Evolutionary conservation across 1,140 invertebrate species (phyloP).

Genomic region (Drosophila jambulina): DNA sequence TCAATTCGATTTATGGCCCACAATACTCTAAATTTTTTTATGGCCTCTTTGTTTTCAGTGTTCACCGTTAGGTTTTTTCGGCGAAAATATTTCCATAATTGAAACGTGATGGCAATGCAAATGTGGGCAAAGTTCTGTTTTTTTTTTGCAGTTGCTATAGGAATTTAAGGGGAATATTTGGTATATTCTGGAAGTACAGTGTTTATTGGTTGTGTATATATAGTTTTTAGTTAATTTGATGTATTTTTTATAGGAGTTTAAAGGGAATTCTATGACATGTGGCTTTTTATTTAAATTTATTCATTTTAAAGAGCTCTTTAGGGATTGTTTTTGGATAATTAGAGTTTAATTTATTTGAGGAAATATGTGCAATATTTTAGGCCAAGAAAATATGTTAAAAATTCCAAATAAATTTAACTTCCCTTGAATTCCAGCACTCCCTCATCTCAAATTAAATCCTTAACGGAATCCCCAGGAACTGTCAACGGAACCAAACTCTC

Average conservation of each 20-base stretch:
- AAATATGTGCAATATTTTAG: not conserved
- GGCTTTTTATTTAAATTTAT: not conserved
- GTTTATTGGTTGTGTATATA: not conserved
- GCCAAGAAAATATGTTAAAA: not conserved
- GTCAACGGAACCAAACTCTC: slow-evolving; percentile 64
- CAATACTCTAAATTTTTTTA: slow-evolving; percentile 74
- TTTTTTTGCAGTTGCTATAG: not conserved
- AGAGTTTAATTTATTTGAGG: too few relatives aligned
- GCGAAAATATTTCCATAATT: slow-evolving; percentile 74
- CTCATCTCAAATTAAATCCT: slow-evolving; percentile 40
- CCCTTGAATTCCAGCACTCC: not conserved
- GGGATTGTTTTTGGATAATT: too few relatives aligned
- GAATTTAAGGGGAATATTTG: slow-evolving; percentile 15
- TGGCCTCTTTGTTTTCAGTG: slow-evolving; percentile 43
- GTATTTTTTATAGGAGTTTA: not conserved
- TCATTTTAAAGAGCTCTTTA: too few relatives aligned
- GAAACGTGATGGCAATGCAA: slow-evolving; percentile 63
- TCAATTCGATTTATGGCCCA: slow-evolving; percentile 62
- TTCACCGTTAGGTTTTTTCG: slow-evolving; percentile 65
- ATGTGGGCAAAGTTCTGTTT: not conserved
- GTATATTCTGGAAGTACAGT: not conserved
- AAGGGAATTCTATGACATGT: not conserved
- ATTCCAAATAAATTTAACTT: not conserved
- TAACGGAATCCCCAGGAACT: slow-evolving; percentile 50
- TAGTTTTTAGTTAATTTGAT: too few relatives aligned